These are phyloP conservation scores for Cremastobaeus sp. DNA, from an alignment of 2,888 invertebrate species.

Conservation along the genomic window DNA sequence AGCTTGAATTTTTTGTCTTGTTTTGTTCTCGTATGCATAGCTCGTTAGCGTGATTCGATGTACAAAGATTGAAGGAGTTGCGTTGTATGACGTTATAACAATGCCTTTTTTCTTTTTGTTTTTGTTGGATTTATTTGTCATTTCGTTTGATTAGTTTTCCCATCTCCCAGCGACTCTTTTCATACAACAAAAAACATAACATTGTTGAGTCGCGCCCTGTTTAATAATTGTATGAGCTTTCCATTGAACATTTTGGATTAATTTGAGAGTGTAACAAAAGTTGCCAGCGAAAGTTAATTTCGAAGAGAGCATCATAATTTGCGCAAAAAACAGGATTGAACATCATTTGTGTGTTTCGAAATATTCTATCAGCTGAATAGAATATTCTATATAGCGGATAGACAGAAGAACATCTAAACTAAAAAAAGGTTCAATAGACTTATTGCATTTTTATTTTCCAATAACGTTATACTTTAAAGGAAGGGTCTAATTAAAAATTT, in stretches of 20 bases:
- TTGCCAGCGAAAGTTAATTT: too few species aligned
- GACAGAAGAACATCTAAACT: too few species aligned
- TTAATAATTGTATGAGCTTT: constrained; percentile 27
- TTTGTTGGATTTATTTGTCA: constrained; percentile 30
- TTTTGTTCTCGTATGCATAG: constrained; percentile 57
- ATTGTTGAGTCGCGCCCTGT: constrained; percentile 15
- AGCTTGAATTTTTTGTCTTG: constrained; percentile 42
- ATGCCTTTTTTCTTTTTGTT: constrained; percentile 8
- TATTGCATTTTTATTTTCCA: too few species aligned
- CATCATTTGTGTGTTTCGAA: too few species aligned
- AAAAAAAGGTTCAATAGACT: too few species aligned
- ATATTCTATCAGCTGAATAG: too few species aligned
- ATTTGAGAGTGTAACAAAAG: background rate
- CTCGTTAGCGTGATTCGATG: constrained; percentile 58
- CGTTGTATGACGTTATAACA: constrained; percentile 35
- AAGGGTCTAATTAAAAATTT: too few species aligned
- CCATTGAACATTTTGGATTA: constrained; percentile 29
- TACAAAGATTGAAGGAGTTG: constrained; percentile 46
- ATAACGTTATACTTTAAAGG: too few species aligned
- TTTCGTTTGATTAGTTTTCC: constrained; percentile 44
- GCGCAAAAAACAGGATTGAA: too few species aligned
- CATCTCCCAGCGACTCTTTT: background rate
- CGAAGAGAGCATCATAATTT: too few species aligned
- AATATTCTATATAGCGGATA: too few species aligned
- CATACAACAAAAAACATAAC: constrained; percentile 12